Evolutionary conservation across 2,113 vertebrate genomes (phyloP).

Genomic region (Sprattus sprattus): DNA sequence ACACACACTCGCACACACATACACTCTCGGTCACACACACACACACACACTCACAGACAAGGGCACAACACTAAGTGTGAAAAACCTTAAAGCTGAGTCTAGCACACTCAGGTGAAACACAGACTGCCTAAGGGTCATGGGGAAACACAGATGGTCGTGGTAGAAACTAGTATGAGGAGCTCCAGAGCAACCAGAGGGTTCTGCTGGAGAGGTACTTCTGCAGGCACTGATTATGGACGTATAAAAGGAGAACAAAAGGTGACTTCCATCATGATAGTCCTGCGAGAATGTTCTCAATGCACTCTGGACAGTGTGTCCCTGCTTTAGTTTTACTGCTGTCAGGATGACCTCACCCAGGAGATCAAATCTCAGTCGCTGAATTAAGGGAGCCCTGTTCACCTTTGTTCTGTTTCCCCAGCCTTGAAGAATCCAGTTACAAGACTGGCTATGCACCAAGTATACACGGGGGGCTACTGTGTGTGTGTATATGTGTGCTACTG

Average conservation of each 20-base stretch:
- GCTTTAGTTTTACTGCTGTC: slow-evolving; percentile 9
- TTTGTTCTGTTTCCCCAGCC: slow-evolving; percentile 41
- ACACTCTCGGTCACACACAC: neutral
- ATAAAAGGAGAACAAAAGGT: too few relatives aligned
- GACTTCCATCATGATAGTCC: neutral
- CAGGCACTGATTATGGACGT: neutral
- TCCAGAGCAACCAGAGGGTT: neutral
- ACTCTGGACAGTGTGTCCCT: slow-evolving; percentile 1
- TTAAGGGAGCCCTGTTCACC: slow-evolving; percentile 30
- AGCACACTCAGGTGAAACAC: neutral
- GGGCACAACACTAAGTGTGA: neutral
- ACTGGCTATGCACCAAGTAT: slow-evolving; percentile 43
- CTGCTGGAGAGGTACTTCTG: neutral
- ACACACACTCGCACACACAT: neutral
- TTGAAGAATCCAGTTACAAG: slow-evolving; percentile 44
- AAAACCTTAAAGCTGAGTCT: neutral
- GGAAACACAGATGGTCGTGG: neutral
- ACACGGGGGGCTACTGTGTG: neutral
- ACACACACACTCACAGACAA: neutral
- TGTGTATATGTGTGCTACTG: slow-evolving; percentile 10
- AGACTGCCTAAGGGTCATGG: neutral
- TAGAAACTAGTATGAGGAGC: neutral
- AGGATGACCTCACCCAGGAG: slow-evolving; percentile 29
- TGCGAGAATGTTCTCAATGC: neutral
- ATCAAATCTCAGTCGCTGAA: slow-evolving; percentile 47